Evolutionary conservation across 2,888 invertebrate species (phyloP), one percentile per base, ranked within the genome.

Genomic region (Phytoseiulus persimilis): DNA sequence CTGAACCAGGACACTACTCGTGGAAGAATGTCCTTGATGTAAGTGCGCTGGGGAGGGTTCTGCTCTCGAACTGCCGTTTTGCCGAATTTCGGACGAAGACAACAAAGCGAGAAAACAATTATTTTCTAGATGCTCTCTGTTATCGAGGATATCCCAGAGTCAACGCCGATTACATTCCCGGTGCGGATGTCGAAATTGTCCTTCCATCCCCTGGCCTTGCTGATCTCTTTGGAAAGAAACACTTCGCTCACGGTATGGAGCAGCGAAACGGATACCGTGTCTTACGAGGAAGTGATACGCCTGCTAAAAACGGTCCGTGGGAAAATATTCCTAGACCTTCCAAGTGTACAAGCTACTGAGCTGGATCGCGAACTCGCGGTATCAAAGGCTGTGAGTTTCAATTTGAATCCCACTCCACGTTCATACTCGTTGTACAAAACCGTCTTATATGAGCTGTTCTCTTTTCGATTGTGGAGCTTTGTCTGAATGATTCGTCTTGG

Each of bases 21-120:
- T 87, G 87, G 87, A 87, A 33, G 11, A 31, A 87, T n/a, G 33
- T 87, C n/a, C 18, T 87, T 14, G 39, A 87, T n/a, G 87, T 84
- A 2, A 32, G 32, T 84, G 84, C 31, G n/a, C n/a, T n/a, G n/a
- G n/a, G n/a, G n/a, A n/a, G n/a, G n/a, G n/a, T n/a, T n/a, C n/a
- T n/a, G n/a, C n/a, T 83, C 83, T n/a, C n/a, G 31, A 83, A 83
- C 14, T n/a, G n/a, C n/a, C n/a, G n/a, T n/a, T n/a, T n/a, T n/a
- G n/a, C n/a, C n/a, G n/a, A n/a, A n/a, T n/a, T n/a, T n/a, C n/a
- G n/a, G n/a, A n/a, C n/a, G n/a, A n/a, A n/a, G n/a, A n/a, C n/a
- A n/a, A n/a, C n/a, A n/a, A n/a, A n/a, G n/a, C n/a, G n/a, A n/a
- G n/a, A n/a, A n/a, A n/a, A n/a, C n/a, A n/a, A 6, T 31, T 3